Evolutionary conservation across 2,113 vertebrate genomes (phyloP), one percentile per base, ranked within the genome.

Genomic region (Hippolais icterina): DNA sequence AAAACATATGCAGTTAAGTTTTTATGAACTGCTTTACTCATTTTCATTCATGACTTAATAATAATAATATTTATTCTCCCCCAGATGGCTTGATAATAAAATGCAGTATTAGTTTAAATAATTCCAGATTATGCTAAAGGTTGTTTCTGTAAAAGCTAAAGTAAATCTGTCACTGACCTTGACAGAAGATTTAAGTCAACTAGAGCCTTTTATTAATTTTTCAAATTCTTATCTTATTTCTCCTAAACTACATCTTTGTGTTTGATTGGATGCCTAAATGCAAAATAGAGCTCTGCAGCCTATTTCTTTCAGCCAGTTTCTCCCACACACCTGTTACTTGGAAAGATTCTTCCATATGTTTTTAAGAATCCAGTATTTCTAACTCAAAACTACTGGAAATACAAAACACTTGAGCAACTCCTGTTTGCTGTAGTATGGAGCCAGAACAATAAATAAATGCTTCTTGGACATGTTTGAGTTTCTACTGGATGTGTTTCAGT

Each of bases 1-100:
- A 87, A 92, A 78, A 57, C 27, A 79, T 19, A 60, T 3, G 17
- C 8, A 50, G 33, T 75, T 39, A 33, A 27, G 24, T 41, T 94
- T 88, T 83, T 96, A 86, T 54, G 61, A 94, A 76, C 77, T 89
- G 37, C 50, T 89, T 86, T 61, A 74, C 74, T 87, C 27, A 68
- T 81, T 74, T 89, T 41, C 19, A 42, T 75, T 95, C 57, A 89
- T 87, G 65, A 84, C 78, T 80, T 93, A 63, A 77, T 61, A 87
- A 80, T 61, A 89, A 42, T 24, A 90, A 77, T 74, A 93, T 87
- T 94, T 91, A 66, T 70, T 78, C 47, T 87, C 3, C 39, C 47
- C 54, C 82, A 71, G 87, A 88, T 80, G 74, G 25, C 64, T 77
- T 70, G 59, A 69, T 53, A 95, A 72, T 83, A 89, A 83, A 92